These are phyloP conservation scores for Pangasius krempfi DNA, from an alignment of 2,797 vertebrate species.

Conservation along the genomic window DNA sequence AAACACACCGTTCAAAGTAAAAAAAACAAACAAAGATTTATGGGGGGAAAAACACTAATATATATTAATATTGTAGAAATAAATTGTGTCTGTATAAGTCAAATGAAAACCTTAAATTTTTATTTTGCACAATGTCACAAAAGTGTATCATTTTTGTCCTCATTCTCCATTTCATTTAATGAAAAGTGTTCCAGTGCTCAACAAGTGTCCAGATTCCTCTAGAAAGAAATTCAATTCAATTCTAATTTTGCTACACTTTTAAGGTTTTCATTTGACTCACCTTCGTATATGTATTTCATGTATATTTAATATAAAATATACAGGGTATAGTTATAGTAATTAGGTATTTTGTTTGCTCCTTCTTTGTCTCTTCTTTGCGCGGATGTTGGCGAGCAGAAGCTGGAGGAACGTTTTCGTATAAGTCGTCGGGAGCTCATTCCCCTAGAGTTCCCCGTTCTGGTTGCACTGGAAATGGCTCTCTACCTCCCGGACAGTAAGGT, in stretches of 20 bases:
- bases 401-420: conserved; percentile 95
- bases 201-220: not conserved
- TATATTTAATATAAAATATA: not conserved
- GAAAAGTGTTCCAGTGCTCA: not conserved
- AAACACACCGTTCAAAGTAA: not conserved
- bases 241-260: not conserved
- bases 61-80: not conserved
- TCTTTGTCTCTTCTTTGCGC: conserved; percentile 3
- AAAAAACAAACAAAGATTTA: not conserved
- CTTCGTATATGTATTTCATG: not conserved
- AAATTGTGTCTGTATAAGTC: not conserved
- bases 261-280: not conserved
- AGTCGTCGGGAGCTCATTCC: conserved; percentile 91
- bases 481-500: conserved; percentile 96
- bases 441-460: conserved; percentile 93
- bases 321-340: not conserved
- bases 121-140: not conserved
- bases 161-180: not conserved
- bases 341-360: not conserved
- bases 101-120: not conserved
- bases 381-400: conserved; percentile 77
- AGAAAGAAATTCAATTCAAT: not conserved
- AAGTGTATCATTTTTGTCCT: not conserved
- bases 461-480: conserved; percentile 96
- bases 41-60: not conserved